phyloP scores from a whole-genome alignment of 2,888 invertebrate genomes.

The Chydorus sphaericus region DNA sequence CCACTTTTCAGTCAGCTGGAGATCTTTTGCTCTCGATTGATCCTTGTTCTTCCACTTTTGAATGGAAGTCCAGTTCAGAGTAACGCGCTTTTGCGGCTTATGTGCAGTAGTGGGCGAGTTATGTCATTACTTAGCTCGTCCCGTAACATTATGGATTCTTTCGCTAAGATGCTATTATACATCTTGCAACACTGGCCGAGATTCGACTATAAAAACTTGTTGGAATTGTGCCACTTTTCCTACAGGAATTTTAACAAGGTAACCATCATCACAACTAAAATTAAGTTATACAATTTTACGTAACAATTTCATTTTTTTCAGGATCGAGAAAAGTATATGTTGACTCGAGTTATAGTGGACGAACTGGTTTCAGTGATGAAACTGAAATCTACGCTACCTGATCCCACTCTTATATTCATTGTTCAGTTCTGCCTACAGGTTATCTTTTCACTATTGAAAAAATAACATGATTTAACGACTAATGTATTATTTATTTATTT shows the following conservation, averaged over 20 bases:
- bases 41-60: constrained; percentile 4
- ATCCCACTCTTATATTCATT: constrained; percentile 81
- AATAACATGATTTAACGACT: neutral
- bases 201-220: constrained; percentile 52
- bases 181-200: constrained; percentile 56
- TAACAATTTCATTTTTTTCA: constrained; percentile 25
- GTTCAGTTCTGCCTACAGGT: constrained; percentile 75
- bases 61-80: neutral
- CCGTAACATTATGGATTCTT: constrained; percentile 70
- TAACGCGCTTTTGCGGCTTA: constrained; percentile 6
- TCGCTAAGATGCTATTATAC: constrained; percentile 84
- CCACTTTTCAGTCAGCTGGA: constrained; percentile 75
- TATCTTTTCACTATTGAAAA: constrained; percentile 16
- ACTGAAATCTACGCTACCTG: constrained; percentile 86
- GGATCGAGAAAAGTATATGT: constrained; percentile 85
- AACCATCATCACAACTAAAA: constrained; percentile 20
- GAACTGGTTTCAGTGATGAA: constrained; percentile 90
- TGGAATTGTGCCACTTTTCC: constrained; percentile 79
- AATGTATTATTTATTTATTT: neutral
- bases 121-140: neutral
- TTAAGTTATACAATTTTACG: neutral
- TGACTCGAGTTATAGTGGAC: constrained; percentile 80
- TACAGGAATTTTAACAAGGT: constrained; percentile 72
- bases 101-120: constrained; percentile 8
- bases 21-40: constrained; percentile 48